These are phyloP conservation scores for Cartodere bifasciata DNA, from an alignment of 2,888 invertebrate genomes.

Conservation along the genomic window DNA sequence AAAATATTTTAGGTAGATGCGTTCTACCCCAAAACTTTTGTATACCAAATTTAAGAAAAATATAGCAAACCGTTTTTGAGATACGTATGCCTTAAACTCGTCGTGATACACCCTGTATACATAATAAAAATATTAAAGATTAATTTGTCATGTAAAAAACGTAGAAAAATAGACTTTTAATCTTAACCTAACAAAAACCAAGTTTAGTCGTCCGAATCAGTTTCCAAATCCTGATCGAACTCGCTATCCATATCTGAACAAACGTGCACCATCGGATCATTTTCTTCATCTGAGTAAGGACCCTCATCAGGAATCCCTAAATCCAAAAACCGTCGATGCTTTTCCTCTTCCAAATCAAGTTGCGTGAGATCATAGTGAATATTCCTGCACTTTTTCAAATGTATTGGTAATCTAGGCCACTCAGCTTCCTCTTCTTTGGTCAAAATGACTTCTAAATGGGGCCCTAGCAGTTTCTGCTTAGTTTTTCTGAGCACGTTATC, in stretches of 20 bases:
- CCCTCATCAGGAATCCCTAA: conserved; percentile 17
- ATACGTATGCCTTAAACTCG: too few relatives aligned
- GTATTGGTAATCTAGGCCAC: conserved; percentile 26
- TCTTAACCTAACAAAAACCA: too few relatives aligned
- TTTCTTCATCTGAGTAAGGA: conserved; percentile 13
- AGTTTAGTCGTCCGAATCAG: too few relatives aligned
- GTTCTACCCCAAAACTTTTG: too few relatives aligned
- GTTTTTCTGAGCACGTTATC: conserved; percentile 19
- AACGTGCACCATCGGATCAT: conserved; percentile 16
- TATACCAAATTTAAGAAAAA: too few relatives aligned
- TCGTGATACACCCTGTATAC: too few relatives aligned
- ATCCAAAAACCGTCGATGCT: conserved; percentile 16
- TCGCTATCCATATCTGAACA: conserved; percentile 24
- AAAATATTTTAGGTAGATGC: too few relatives aligned
- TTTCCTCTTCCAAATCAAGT: conserved; percentile 20
- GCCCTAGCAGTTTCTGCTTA: conserved; percentile 22
- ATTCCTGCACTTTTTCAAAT: conserved; percentile 22
- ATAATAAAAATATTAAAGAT: too few relatives aligned
- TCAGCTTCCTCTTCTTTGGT: conserved; percentile 21
- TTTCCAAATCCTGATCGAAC: conserved; percentile 18
- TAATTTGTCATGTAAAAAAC: too few relatives aligned
- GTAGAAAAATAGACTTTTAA: too few relatives aligned
- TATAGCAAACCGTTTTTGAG: too few relatives aligned
- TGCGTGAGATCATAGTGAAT: conserved; percentile 25
- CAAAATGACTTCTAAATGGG: conserved; percentile 22